These are phyloP conservation scores for Tylochromis polylepis DNA, from an alignment of 2,113 vertebrate species.

Conservation along the genomic window DNA sequence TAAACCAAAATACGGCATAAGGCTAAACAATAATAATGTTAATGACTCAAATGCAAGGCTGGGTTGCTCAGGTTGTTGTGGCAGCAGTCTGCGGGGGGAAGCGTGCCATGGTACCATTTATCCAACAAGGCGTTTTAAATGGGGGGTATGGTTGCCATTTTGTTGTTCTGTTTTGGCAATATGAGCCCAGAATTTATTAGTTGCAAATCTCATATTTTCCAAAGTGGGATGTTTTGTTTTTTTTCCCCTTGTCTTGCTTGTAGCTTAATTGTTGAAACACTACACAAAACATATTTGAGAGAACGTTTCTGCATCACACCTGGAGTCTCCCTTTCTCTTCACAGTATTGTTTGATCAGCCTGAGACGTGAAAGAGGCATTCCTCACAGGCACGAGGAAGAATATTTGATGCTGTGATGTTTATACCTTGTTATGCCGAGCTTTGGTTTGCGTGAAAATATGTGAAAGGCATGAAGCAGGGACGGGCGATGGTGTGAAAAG, in stretches of 20 bases:
- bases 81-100: neutral
- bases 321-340: neutral
- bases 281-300: neutral
- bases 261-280: neutral
- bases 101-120: neutral
- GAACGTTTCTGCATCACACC: neutral
- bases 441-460: constrained; percentile 11
- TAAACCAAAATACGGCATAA: constrained; percentile 48
- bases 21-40: constrained; percentile 54
- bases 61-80: constrained; percentile 44
- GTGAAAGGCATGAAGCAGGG: neutral
- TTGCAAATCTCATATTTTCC: neutral
- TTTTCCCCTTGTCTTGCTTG: neutral
- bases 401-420: constrained; percentile 1
- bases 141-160: constrained; percentile 40
- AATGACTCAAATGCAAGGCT: constrained; percentile 6
- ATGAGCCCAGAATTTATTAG: neutral
- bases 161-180: constrained; percentile 3
- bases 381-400: constrained; percentile 44
- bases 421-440: neutral
- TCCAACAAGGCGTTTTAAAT: constrained; percentile 3
- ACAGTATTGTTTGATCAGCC: constrained; percentile 49
- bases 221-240: neutral
- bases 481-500: neutral
- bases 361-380: constrained; percentile 48